Evolutionary conservation across 2,888 invertebrate species (phyloP).

Genomic region (Mimachlamys varia): DNA sequence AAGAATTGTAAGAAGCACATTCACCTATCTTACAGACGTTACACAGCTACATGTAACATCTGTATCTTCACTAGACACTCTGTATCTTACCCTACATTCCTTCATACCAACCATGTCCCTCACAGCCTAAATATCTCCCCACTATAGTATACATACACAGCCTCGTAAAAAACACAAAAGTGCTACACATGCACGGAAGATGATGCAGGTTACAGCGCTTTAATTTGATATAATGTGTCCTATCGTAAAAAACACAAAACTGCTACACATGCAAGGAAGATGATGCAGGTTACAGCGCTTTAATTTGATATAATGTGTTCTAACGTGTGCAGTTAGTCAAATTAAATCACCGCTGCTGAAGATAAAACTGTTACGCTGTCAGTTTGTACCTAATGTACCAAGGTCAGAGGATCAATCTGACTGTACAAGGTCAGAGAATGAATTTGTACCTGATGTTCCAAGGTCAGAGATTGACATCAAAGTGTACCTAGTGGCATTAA

Average conservation of each 20-base stretch:
- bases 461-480: too few relatives aligned
- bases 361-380: neutral
- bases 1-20: neutral
- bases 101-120: neutral
- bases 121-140: neutral
- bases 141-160: neutral
- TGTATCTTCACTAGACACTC: too few relatives aligned
- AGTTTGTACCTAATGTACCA: neutral
- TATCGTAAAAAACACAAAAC: too few relatives aligned
- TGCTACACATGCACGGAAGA: neutral
- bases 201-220: neutral
- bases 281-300: neutral
- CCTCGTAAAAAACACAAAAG: neutral
- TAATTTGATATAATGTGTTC: neutral
- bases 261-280: neutral
- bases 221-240: neutral
- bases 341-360: neutral
- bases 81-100: too few relatives aligned
- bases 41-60: neutral
- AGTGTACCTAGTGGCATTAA: too few relatives aligned
- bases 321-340: conserved; percentile 3
- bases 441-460: too few relatives aligned
- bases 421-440: too few relatives aligned
- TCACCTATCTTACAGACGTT: neutral
- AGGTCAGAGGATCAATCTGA: neutral